These are phyloP conservation scores for Pluvialis apricaria DNA, from an alignment of 2,113 vertebrate genomes.

Conservation along the genomic window DNA sequence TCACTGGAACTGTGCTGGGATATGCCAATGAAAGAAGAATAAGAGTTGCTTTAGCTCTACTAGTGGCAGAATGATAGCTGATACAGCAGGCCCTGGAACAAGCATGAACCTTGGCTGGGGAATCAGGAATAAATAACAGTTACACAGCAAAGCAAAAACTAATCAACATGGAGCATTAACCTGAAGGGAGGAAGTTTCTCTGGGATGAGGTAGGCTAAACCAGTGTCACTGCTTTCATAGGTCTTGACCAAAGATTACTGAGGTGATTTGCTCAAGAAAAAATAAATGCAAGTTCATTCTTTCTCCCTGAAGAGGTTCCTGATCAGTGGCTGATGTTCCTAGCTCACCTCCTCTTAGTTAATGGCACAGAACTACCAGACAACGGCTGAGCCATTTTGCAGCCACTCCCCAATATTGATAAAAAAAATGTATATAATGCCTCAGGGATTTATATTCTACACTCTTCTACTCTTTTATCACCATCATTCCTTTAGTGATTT, in stretches of 20 bases:
- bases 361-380: background rate
- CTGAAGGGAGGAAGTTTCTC: background rate
- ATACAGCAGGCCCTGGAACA: background rate
- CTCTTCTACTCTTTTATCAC: background rate
- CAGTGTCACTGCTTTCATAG: background rate
- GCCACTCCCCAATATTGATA: background rate
- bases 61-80: background rate
- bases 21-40: background rate
- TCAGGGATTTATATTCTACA: background rate
- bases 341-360: background rate
- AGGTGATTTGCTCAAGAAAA: background rate
- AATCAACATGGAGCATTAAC: slow-evolving; percentile 7
- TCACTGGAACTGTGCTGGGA: background rate
- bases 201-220: background rate
- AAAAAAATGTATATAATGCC: background rate
- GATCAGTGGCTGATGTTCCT: background rate
- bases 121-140: background rate
- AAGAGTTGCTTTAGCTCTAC: background rate
- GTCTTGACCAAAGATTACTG: background rate
- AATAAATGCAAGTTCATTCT: background rate
- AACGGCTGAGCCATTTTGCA: background rate
- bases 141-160: slow-evolving; percentile 12
- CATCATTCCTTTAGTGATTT: background rate
- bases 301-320: background rate
- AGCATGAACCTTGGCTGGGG: background rate